Evolutionary conservation across 2,113 vertebrate species (phyloP).

Genomic region (Alligator mississippiensis): DNA sequence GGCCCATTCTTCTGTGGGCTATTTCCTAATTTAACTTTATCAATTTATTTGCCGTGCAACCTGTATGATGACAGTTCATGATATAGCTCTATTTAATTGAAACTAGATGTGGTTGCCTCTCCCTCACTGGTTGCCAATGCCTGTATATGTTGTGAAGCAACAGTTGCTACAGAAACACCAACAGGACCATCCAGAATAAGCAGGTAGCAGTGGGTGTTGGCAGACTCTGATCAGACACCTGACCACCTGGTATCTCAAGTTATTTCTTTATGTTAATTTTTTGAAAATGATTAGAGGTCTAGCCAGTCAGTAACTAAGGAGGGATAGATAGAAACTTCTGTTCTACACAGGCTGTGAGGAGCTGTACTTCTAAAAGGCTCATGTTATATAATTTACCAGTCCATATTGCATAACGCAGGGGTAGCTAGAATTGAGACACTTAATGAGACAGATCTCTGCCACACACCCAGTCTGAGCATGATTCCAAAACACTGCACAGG

Average conservation of each 20-base stretch:
- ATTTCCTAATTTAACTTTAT: neutral
- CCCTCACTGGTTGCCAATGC: neutral
- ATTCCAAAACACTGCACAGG: neutral
- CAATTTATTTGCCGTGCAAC: neutral
- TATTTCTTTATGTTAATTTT: neutral
- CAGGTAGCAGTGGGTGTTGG: neutral
- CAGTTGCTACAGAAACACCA: neutral
- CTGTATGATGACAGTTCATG: neutral
- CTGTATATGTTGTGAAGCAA: neutral
- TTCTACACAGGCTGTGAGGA: neutral
- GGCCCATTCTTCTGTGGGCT: neutral
- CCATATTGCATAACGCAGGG: neutral
- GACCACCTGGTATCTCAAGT: neutral
- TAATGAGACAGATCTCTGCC: neutral
- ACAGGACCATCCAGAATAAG: neutral
- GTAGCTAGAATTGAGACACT: neutral
- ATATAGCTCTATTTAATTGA: neutral
- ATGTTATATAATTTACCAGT: neutral
- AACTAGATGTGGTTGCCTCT: neutral
- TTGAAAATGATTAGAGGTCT: neutral
- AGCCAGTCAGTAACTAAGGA: neutral
- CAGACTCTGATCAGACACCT: neutral
- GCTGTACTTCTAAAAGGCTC: neutral
- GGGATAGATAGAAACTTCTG: slow-evolving; percentile 1
- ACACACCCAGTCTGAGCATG: accelerated